Base-by-base conservation (phyloP, 2,797 vertebrate species). In the Gallinago nigripennis region DNA sequence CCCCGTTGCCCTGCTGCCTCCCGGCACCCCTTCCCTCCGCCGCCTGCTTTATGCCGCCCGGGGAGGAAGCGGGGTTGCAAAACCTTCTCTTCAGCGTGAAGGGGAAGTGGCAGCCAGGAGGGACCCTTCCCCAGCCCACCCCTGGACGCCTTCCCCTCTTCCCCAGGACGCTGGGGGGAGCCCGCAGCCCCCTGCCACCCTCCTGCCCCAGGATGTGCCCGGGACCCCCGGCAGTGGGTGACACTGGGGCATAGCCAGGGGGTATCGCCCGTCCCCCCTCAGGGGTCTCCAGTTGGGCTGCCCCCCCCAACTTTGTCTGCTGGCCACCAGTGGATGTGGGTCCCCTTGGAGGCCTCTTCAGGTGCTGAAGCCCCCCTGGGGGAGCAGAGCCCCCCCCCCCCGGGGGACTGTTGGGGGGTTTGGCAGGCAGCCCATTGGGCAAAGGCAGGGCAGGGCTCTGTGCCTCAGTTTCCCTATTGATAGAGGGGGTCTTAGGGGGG, bases 11-110 rank as follows among this genome's bases (percentile, higher is more conserved):
- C 50, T 21, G 51, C 16, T 0, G 7, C 43, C 30, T 82, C 35
- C 23, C 7, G 4, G 82, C 3, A 1, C 33, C 46, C 46, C 71
- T 69, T 64, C 30, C 68, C 35, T 87, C 68, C 2, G 1, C 78
- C 1, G 1, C 83, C 20, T 2, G 6, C 30, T 96, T 96, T 96
- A 96, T 96, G 88, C 68, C 7, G 35, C 45, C 41, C 4, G 0
- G 48, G 69, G 82, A 95, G 96, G 96, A 96, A 96, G 93, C 28
- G 19, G 77, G 51, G 66, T 96, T 96, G 93, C 90, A 61, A 86
- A 95, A 96, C 33, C 91, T 91, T 88, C 89, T 76, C 30, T 18
- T 35, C 60, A 87, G 64, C 8, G 0, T 21, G n/a, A 93, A 94
- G 82, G 27, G 79, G 96, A 96, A 94, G 94, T 75, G 72, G 25